Conservation (phyloP, 2,888 invertebrate species). For the Euzetes globulus region DNA sequence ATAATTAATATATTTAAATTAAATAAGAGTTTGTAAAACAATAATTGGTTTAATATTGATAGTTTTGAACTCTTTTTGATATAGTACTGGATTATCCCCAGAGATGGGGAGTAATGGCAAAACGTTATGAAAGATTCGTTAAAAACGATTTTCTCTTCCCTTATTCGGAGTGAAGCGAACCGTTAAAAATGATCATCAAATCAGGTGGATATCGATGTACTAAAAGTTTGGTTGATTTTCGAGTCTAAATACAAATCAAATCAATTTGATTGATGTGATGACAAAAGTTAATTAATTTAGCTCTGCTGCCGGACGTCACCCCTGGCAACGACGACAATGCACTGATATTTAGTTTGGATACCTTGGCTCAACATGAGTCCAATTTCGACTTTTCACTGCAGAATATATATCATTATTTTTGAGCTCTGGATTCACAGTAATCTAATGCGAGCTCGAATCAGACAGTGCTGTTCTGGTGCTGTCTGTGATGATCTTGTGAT, state of each 20-base stretch:
- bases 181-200: too few species aligned
- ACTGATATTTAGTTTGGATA: not conserved
- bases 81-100: not conserved
- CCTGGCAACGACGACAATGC: not conserved
- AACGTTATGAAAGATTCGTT: not conserved
- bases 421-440: not conserved
- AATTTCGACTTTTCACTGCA: not conserved
- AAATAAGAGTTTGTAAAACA: not conserved
- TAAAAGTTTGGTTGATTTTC: not conserved
- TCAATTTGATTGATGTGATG: not conserved
- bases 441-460: conserved; percentile 16
- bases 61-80: not conserved
- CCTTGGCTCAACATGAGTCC: not conserved
- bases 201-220: not conserved
- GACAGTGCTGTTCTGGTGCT: conserved; percentile 9
- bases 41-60: not conserved
- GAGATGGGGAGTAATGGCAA: conserved; percentile 19
- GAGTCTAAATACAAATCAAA: not conserved
- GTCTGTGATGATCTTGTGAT: not conserved
- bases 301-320: not conserved
- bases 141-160: too few species aligned
- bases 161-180: too few species aligned
- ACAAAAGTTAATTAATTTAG: conserved; percentile 28
- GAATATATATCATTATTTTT: conserved; percentile 15
- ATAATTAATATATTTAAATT: too few species aligned